A percentile compares a stretch with the other conserved stretches of the same genome.
phyloP scores from a whole-genome alignment of 2,888 invertebrate genomes.

The Mythimna vitellina region DNA sequence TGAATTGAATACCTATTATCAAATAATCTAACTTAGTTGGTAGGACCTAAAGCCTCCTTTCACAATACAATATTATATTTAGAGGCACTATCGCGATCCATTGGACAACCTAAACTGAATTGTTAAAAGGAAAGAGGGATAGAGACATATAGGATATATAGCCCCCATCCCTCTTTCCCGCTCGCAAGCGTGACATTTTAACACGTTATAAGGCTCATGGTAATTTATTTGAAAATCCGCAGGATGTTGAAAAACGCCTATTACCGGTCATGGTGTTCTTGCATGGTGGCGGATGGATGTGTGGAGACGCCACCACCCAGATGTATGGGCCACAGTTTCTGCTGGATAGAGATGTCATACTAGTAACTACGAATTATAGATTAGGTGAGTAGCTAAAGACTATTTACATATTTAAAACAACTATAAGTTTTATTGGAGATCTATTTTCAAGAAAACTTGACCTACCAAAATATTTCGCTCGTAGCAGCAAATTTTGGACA shows the following conservation, averaged over 20 bases:
- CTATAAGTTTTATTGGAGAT: background rate
- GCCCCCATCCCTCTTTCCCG: too few relatives aligned
- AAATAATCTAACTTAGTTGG: background rate
- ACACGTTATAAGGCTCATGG: background rate
- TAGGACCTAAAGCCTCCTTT: background rate
- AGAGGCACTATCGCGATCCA: too few relatives aligned
- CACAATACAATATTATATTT: background rate
- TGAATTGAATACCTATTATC: slow-evolving; percentile 20
- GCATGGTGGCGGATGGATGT: slow-evolving; percentile 94
- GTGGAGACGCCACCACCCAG: slow-evolving; percentile 92
- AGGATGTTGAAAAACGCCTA: slow-evolving; percentile 71
- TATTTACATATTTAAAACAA: background rate
- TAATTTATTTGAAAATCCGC: slow-evolving; percentile 24
- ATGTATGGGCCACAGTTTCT: slow-evolving; percentile 94
- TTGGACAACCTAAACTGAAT: too few relatives aligned
- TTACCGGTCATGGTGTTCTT: slow-evolving; percentile 94
- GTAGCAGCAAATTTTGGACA: background rate
- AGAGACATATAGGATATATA: too few relatives aligned
- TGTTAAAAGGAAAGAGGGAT: too few relatives aligned
- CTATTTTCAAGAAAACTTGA: too few relatives aligned
- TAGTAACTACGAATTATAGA: slow-evolving; percentile 93
- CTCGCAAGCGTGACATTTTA: too few relatives aligned
- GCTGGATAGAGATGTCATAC: slow-evolving; percentile 92
- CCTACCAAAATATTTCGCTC: background rate
- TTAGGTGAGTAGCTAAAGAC: slow-evolving; percentile 82